phyloP scores from a whole-genome alignment of 2,113 vertebrate species.

The Delphinapterus leucas region DNA sequence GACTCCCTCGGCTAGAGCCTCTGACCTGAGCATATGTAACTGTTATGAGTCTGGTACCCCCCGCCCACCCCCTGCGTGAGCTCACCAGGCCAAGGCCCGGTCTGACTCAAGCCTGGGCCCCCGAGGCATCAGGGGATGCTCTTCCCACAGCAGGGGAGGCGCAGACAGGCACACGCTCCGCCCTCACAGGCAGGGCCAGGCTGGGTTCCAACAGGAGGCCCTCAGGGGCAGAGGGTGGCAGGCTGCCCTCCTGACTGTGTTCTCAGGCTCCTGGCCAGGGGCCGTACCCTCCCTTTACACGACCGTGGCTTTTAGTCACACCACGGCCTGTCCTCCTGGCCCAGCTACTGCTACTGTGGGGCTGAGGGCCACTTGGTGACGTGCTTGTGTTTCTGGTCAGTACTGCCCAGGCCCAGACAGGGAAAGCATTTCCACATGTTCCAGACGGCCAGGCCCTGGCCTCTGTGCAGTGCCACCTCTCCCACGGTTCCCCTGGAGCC shows the following conservation, averaged over 20 bases:
- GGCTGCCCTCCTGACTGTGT: neutral
- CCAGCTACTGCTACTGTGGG: neutral
- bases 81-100: neutral
- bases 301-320: neutral
- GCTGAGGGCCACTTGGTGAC: neutral
- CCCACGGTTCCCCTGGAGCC: neutral
- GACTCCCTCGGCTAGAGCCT: neutral
- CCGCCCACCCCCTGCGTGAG: neutral
- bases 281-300: accelerated
- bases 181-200: neutral
- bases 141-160: accelerated
- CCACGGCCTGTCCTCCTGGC: neutral
- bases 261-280: neutral
- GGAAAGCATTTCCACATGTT: accelerated
- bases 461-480: accelerated
- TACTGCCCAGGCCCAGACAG: neutral
- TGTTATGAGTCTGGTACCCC: neutral
- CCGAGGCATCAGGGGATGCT: neutral
- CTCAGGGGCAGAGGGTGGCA: neutral
- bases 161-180: accelerated
- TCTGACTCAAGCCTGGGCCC: neutral
- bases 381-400: neutral
- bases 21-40: neutral
- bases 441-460: accelerated
- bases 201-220: neutral